Conservation (phyloP, 1,140 invertebrate genomes). For the Drosophila mauritiana region DNA sequence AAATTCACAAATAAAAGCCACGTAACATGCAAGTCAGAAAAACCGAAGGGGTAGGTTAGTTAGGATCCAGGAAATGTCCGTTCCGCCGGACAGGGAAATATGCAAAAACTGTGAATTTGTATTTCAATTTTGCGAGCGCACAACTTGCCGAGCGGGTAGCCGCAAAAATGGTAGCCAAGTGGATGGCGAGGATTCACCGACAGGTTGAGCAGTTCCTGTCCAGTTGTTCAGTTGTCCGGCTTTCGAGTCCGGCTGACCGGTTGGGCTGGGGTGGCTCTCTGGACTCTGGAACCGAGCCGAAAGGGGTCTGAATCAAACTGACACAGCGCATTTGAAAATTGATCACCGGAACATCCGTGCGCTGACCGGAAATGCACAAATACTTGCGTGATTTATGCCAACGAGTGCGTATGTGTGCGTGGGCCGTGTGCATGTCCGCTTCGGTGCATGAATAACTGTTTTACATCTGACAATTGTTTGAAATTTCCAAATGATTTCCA, state of each 20-base stretch:
- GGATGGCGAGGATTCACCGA: slow-evolving; percentile 51
- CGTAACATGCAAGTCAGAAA: slow-evolving; percentile 37
- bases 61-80: slow-evolving; percentile 23
- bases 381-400: slow-evolving; percentile 54
- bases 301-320: slow-evolving; percentile 44
- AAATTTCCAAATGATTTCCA: slow-evolving; percentile 43
- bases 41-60: slow-evolving; percentile 28
- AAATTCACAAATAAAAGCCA: slow-evolving; percentile 59
- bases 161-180: slow-evolving; percentile 59
- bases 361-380: slow-evolving; percentile 81
- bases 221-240: background rate
- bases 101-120: slow-evolving; percentile 77
- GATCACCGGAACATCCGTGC: slow-evolving; percentile 82
- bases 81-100: slow-evolving; percentile 49
- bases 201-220: slow-evolving; percentile 61
- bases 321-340: slow-evolving; percentile 82
- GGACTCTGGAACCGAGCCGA: background rate
- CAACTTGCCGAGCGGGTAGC: slow-evolving; percentile 35
- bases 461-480: slow-evolving; percentile 56
- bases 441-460: slow-evolving; percentile 55
- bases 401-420: slow-evolving; percentile 14
- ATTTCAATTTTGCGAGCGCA: slow-evolving; percentile 60
- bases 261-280: background rate
- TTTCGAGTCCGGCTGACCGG: slow-evolving; percentile 7
- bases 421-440: slow-evolving; percentile 25